Conservation (phyloP, 2,113 vertebrate genomes). For the Jacana jacana region DNA sequence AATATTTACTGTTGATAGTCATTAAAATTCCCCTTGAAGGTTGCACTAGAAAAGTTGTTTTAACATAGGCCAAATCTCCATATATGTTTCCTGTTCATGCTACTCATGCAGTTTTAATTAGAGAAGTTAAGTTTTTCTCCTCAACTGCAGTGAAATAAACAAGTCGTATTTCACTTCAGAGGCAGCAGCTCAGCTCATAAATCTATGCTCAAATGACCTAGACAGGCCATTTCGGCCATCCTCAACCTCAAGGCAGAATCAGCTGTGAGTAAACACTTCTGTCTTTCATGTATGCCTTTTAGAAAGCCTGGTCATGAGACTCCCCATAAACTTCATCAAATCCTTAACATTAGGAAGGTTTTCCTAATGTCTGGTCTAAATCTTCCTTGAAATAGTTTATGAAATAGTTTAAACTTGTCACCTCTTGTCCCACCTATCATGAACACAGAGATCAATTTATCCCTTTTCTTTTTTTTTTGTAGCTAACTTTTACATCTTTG, state of each 20-base stretch:
- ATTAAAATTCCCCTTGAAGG: neutral
- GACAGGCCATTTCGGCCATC: neutral
- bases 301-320: neutral
- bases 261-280: neutral
- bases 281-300: neutral
- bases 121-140: neutral
- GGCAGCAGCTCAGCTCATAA: neutral
- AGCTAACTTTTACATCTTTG: neutral
- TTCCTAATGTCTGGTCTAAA: neutral
- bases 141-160: neutral
- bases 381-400: neutral
- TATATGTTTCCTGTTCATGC: neutral
- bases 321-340: neutral
- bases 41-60: neutral
- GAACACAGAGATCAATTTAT: neutral
- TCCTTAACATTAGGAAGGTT: neutral
- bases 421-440: neutral
- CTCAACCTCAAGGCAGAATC: neutral
- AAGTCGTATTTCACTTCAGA: neutral
- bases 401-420: neutral
- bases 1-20: neutral
- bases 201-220: neutral
- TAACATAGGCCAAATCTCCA: neutral
- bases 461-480: neutral
- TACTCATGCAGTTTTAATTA: neutral